Evolutionary conservation across 1,140 invertebrate genomes (phyloP).

Genomic region (Physella acuta): DNA sequence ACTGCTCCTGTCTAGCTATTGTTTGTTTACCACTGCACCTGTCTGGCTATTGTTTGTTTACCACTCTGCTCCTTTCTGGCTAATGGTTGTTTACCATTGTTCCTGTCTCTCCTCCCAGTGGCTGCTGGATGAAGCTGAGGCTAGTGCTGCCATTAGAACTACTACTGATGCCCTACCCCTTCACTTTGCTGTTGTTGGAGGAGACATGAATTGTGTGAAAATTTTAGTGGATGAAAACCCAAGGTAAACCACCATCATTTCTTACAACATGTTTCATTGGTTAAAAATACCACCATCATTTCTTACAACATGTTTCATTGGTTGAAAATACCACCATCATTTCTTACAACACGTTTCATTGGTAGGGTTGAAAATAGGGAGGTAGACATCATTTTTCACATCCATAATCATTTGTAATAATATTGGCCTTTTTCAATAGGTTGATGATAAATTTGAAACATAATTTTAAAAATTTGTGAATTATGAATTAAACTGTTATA

Average conservation of each 20-base stretch:
- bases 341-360: background rate
- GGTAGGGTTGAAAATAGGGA: no score
- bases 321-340: background rate
- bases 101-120: slow-evolving; percentile 45
- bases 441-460: no score
- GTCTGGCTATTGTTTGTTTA: background rate
- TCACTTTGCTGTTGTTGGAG: slow-evolving; percentile 81
- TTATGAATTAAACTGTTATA: no score
- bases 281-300: no score
- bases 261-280: background rate
- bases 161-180: slow-evolving; percentile 71
- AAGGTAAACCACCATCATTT: slow-evolving; percentile 35
- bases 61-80: background rate
- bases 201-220: slow-evolving; percentile 80
- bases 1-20: no score
- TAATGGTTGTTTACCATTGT: background rate
- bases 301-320: background rate
- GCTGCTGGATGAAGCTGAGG: slow-evolving; percentile 65
- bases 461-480: no score
- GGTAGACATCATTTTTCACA: background rate
- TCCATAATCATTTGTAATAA: background rate
- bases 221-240: slow-evolving; percentile 69
- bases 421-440: no score
- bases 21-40: background rate
- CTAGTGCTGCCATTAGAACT: slow-evolving; percentile 64